Percentiles rank a stretch among this genome's conserved stretches.
These are phyloP conservation scores for Tigriopus californicus DNA, from an alignment of 2,888 invertebrate genomes.

Conservation along the genomic window DNA sequence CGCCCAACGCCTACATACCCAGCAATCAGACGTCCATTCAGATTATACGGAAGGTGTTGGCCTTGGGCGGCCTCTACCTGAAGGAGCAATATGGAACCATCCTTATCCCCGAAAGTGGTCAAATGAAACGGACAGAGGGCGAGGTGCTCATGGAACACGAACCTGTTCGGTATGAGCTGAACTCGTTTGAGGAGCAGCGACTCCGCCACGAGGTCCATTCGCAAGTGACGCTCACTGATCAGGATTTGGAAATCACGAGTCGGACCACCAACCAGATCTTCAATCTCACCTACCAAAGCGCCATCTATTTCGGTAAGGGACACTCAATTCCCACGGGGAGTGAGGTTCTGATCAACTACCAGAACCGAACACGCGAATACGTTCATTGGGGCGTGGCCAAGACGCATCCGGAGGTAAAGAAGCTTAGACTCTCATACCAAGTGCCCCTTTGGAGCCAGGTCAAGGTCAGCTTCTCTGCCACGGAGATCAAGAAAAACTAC, in stretches of 20 bases:
- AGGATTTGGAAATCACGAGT: background rate
- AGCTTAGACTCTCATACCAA: background rate
- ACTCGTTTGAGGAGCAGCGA: background rate
- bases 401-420: background rate
- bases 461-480: background rate
- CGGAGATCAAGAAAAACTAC: background rate
- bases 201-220: background rate
- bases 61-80: background rate
- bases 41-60: too few species aligned
- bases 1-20: background rate
- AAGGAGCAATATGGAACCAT: constrained; percentile 2
- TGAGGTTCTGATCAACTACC: background rate
- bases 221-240: background rate
- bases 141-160: constrained; percentile 8
- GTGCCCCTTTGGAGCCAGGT: background rate
- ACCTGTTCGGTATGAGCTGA: background rate
- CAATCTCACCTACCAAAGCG: background rate
- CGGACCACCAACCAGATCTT: background rate
- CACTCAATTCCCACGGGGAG: background rate
- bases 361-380: background rate
- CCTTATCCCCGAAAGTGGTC: background rate
- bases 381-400: constrained; percentile 3
- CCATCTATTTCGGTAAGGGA: constrained; percentile 6
- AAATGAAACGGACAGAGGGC: background rate
- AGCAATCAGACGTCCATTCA: too few species aligned